These are phyloP conservation scores for Smutsia gigantea DNA, from an alignment of 2,797 vertebrate genomes.

Conservation along the genomic window DNA sequence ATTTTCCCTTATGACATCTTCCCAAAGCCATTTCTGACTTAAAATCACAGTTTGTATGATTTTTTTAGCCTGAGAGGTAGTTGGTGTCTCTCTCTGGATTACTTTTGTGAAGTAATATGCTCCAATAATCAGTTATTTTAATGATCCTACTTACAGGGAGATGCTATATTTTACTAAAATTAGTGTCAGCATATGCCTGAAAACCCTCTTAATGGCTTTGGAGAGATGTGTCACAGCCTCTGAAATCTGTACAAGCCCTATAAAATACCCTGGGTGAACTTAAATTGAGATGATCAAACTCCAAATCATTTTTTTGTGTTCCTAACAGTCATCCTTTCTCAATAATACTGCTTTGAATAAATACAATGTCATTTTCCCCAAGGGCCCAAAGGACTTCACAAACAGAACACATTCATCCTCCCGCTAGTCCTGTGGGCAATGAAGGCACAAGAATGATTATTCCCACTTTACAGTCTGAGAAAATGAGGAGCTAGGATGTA, in stretches of 20 bases:
- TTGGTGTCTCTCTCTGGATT: neutral
- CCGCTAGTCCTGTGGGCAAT: neutral
- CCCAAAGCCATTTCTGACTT: slow-evolving; percentile 31
- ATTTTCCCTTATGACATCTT: slow-evolving; percentile 3
- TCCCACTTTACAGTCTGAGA: slow-evolving; percentile 44
- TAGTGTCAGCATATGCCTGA: slow-evolving; percentile 37
- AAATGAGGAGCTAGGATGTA: slow-evolving; percentile 45
- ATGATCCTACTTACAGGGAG: neutral
- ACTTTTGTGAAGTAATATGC: slow-evolving; percentile 25
- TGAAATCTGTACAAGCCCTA: slow-evolving; percentile 45
- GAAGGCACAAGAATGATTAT: slow-evolving; percentile 51
- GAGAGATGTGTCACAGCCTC: neutral
- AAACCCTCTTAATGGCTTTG: slow-evolving; percentile 12
- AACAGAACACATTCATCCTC: slow-evolving; percentile 54
- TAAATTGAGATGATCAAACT: slow-evolving; percentile 48
- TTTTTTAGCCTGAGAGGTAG: neutral
- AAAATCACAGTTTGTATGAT: neutral
- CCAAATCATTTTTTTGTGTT: slow-evolving; percentile 58
- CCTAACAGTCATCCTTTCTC: slow-evolving; percentile 44
- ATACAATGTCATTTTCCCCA: neutral
- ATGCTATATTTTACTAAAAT: slow-evolving; percentile 70
- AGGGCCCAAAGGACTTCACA: neutral
- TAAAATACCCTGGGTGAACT: slow-evolving; percentile 17
- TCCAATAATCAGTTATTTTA: slow-evolving; percentile 71
- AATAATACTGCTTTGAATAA: slow-evolving; percentile 54